Evolutionary conservation across 2,888 invertebrate species (phyloP).

Genomic region (Leptinotarsa haldemani): DNA sequence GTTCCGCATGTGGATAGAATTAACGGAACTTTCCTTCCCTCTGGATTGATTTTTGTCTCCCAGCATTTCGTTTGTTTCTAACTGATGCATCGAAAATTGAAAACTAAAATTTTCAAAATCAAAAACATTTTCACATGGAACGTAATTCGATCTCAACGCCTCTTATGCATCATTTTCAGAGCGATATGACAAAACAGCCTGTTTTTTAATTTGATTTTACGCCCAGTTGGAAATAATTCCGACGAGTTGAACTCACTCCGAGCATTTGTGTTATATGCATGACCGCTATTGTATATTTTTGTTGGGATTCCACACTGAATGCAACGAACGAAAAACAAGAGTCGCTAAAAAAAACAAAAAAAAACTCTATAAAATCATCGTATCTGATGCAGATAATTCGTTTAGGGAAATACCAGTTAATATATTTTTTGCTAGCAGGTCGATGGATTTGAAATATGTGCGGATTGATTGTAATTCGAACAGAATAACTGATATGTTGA

Average conservation of each 20-base stretch:
- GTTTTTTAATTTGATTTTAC: background rate
- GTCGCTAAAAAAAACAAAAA: background rate
- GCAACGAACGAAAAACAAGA: background rate
- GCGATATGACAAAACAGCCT: background rate
- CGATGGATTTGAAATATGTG: background rate
- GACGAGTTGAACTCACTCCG: background rate
- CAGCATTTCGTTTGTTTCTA: too few species aligned
- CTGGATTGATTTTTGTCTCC: too few species aligned
- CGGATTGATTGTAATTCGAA: too few species aligned
- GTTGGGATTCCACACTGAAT: background rate
- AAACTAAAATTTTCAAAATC: background rate
- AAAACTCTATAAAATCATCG: background rate
- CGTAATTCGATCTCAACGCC: background rate
- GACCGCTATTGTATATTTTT: conserved; percentile 11
- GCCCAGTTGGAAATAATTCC: conserved; percentile 7
- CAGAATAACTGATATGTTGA: too few species aligned
- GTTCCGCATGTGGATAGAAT: too few species aligned
- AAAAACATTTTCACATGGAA: background rate
- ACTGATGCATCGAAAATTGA: background rate
- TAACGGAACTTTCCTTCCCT: too few species aligned
- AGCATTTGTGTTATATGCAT: conserved; percentile 1
- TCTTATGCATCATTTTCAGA: background rate
- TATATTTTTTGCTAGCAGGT: background rate
- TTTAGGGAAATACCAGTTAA: background rate
- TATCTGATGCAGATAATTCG: background rate